phyloP scores from a whole-genome alignment of 92 coral and sea anemone species.

The Pocillopora grandis region DNA sequence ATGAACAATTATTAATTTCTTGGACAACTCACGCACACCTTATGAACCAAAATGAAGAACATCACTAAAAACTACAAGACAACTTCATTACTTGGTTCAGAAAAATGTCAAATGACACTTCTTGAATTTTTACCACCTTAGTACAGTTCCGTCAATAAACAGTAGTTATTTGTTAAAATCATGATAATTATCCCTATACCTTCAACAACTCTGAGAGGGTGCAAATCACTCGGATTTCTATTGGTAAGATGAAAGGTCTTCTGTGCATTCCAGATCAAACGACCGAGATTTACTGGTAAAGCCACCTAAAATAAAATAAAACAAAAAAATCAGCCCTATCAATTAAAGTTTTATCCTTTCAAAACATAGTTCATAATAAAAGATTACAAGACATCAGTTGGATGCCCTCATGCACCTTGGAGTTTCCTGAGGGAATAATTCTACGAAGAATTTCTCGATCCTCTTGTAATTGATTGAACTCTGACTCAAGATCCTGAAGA shows the following conservation, averaged over 20 bases:
- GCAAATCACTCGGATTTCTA: conserved; percentile 87
- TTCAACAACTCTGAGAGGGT: conserved; percentile 92
- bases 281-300: conserved; percentile 94
- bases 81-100: too few relatives aligned
- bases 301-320: conserved; percentile 62
- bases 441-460: conserved; percentile 91
- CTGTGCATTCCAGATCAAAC: conserved; percentile 99
- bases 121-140: too few relatives aligned
- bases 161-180: neutral
- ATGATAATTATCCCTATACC: conserved; percentile 45
- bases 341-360: too few relatives aligned
- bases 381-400: neutral
- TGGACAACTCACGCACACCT: conserved; percentile 93
- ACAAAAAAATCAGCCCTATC: neutral
- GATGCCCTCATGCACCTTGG: conserved; percentile 48
- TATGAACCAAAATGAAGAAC: neutral
- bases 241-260: conserved; percentile 92
- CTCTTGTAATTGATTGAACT: conserved; percentile 73
- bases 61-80: too few relatives aligned
- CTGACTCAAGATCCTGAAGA: conserved; percentile 83
- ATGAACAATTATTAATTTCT: conserved; percentile 83
- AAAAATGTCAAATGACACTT: too few relatives aligned
- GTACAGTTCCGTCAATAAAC: too few relatives aligned
- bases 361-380: neutral
- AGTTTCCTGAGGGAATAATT: conserved; percentile 92